Base-by-base conservation (phyloP, 37 sponge, comb jelly and placozoan genomes). In the Oscarella lobularis region DNA sequence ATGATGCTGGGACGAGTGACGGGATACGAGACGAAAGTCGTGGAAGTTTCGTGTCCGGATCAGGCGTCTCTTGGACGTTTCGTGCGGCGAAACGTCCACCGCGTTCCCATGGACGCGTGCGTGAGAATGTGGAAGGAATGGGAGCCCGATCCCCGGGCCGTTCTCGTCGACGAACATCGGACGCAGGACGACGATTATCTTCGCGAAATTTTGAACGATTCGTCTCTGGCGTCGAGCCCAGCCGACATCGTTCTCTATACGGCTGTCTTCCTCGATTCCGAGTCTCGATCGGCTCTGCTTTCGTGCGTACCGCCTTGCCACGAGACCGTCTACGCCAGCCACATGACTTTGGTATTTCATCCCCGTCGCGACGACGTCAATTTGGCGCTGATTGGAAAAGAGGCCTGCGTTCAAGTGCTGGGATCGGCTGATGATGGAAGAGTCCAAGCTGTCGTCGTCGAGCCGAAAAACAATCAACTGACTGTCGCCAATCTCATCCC, bases 271-370 rank as follows among this genome's bases (percentile, higher is more conserved):
- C 77, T 93, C 36, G 48, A 75, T 0, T 36, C 37, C 3, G 55
- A 88, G 33, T 80, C 87, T 6, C 84, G 60, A 48, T 9, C 9
- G 60, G 20, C 20, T 9, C 60, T 48, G 20, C 20, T 48, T 9
- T 48, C 60, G 20, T 9, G 9, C 9, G 60, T 48, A 48, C 60
- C 60, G 9, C 60, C 60, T 27, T 9, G 9, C 14, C n/a, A 4
- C 81, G 0, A 9, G 81, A 35, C 67, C 76, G 6, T 83, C 90
- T 1, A 30, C 31, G 29, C 65, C 78, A 73, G 74, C 20, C 94
- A 93, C 76, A 67, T 89, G 48, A 93, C 90, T 0, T 80, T 93
- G 0, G 35, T 37, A 29, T 93, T 79, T 70, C 39, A 83, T 33
- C 94, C 94, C 0, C 66, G 71, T 9, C 3, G 39, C 2, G 35